Base-by-base conservation (phyloP, 2,113 vertebrate species). In the Equus przewalskii region DNA sequence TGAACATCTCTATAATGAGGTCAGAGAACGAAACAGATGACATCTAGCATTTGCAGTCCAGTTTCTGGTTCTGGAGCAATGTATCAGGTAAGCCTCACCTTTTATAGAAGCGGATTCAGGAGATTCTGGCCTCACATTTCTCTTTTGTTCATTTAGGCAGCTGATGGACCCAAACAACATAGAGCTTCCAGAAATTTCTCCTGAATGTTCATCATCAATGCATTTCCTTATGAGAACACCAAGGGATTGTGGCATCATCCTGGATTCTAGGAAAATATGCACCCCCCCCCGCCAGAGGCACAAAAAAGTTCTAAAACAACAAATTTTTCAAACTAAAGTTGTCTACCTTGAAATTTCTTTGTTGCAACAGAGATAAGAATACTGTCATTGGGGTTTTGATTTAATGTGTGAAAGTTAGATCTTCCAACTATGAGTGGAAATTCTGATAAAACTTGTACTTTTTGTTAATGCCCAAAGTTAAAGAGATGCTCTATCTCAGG, bases 301-400 rank as follows among this genome's bases (percentile, higher is more conserved):
- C 2, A 36, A 82, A 62, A 85, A 79, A 75, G 49, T 81, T 80
- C 89, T 58, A 62, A 94, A 83, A 79, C 46, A 82, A 16, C 44
- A 91, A 67, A 56, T 30, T 89, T 85, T 76, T 95, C 80, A 70
- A 87, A 81, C 14, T 19, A 41, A 75, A 75, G 44, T 92, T 93
- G 81, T 54, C 18, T 75, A 75, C 70, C 70, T 91, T 94, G 83
- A 75, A 94, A 91, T 51, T 83, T 21, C 30, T 13, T 76, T 92
- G 58, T 56, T 90, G 12, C 16, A 70, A 70, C 3, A 75, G 15
- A 46, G 58, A 69, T 51, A 19, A 92, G 36, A 33, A 80, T 65
- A 60, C 12, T 54, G 18, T 70, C 28, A 89, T 60, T 12, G 33
- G 14, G 49, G 19, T 79, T 93, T 86, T 88, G 11, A 64, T 94